Evolutionary conservation across 2,113 vertebrate species (phyloP), one percentile per base, ranked within the genome.

Genomic region (Oreotrochilus melanogaster): DNA sequence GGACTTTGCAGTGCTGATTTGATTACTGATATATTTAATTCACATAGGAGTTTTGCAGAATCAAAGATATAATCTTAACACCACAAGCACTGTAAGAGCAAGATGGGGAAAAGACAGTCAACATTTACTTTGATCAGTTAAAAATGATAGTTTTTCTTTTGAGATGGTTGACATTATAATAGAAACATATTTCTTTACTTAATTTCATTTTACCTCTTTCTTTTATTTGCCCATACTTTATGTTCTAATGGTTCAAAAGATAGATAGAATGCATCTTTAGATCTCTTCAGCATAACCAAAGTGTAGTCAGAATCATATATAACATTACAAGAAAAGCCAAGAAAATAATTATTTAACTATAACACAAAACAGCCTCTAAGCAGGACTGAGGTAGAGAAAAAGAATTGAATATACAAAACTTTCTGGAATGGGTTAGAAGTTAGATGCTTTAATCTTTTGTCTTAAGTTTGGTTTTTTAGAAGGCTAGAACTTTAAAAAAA

Each of bases 111-210:
- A 78, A 79, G 6, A 5, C 58, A 61, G 24, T 47, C 13, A 8
- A 53, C 18, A 21, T 14, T 70, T 61, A 43, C 3, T 60, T 60
- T 37, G 54, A 10, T 53, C 18, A 60, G 14, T 64, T 17, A 78
- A 88, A 87, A 45, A n/a, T 0, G 1, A 5, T 43, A 0, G 0
- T 10, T 88, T 92, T 78, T 60, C 61, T 47, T 1, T 51, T 25
- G n/a, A 73, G 10, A 22, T 39, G 30, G 21, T 51, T 37, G 22
- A 19, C 18, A 11, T 58, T 37, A 37, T 24, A 27, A 13, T 18
- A 71, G 31, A 67, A 85, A 50, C 11, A 28, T 17, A 42, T 30
- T 83, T 62, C 33, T 64, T 69, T 64, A 53, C 51, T 66, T 35
- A 70, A 58, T 93, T 85, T 84, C 50, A 58, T 9, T 43, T 64